Conservation (phyloP, 2,113 vertebrate species). For the Pipra filicauda region DNA sequence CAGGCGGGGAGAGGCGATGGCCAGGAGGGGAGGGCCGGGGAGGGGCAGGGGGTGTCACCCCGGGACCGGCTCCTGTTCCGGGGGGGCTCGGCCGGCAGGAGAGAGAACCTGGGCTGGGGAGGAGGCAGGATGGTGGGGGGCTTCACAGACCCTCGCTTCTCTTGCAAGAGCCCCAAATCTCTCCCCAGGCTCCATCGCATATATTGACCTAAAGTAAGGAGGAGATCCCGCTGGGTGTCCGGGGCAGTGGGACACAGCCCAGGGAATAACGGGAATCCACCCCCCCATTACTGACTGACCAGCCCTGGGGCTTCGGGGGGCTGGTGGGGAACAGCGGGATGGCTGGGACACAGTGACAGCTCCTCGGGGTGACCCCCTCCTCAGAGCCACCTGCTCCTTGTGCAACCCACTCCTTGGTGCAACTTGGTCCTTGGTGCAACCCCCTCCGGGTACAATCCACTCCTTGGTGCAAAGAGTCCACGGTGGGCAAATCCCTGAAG, state of each 20-base stretch:
- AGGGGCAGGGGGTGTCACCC: neutral
- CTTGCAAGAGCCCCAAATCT: neutral
- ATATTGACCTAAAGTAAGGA: neutral
- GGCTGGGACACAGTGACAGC: accelerated
- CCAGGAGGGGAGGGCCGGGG: neutral
- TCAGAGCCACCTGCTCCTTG: neutral
- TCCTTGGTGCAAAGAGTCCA: accelerated
- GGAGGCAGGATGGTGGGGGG: neutral
- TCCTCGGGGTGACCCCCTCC: neutral
- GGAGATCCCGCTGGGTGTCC: neutral
- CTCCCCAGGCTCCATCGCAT: accelerated
- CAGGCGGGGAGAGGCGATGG: constrained; percentile 17
- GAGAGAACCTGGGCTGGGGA: neutral
- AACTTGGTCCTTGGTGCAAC: neutral
- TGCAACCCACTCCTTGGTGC: neutral
- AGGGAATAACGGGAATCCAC: neutral
- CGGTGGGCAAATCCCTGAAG: accelerated
- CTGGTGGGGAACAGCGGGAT: accelerated
- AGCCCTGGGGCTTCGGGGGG: neutral
- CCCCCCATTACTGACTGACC: neutral
- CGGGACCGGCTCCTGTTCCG: neutral
- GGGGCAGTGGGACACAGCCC: neutral
- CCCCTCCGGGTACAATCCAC: neutral
- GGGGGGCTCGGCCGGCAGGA: neutral
- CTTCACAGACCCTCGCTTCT: neutral